phyloP scores from a whole-genome alignment of 2,888 invertebrate species.

The Meghimatium bilineatum region DNA sequence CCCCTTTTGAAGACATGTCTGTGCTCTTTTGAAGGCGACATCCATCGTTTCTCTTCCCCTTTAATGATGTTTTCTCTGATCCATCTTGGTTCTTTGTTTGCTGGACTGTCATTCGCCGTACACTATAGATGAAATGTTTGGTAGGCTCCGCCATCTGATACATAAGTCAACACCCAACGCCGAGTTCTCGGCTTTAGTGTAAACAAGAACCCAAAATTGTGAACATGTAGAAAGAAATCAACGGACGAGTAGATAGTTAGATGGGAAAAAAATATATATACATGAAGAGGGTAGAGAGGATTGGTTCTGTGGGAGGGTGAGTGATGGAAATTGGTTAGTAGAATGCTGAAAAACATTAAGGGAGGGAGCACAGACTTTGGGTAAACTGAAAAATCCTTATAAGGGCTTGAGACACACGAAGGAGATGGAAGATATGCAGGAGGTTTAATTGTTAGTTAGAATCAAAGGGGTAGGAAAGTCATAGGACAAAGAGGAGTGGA shows the following conservation, averaged over 20 bases:
- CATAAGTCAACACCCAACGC: constrained; percentile 42
- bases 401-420: background rate
- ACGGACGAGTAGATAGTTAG: background rate
- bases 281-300: no score
- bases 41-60: constrained; percentile 19
- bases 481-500: background rate
- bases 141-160: constrained; percentile 41
- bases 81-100: constrained; percentile 36
- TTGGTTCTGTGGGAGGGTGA: background rate
- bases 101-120: constrained; percentile 31
- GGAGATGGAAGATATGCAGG: background rate
- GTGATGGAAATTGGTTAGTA: background rate
- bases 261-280: no score
- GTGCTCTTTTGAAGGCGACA: constrained; percentile 30
- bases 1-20: constrained; percentile 36
- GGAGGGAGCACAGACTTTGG: background rate
- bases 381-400: background rate
- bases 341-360: constrained; percentile 8
- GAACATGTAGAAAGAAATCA: background rate
- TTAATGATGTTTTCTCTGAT: constrained; percentile 45
- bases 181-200: constrained; percentile 22
- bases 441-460: background rate
- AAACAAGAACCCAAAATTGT: constrained; percentile 35
- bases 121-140: constrained; percentile 42
- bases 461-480: background rate